These are phyloP conservation scores for Adrianichthys oophorus DNA, from an alignment of 2,797 vertebrate species.

Conservation along the genomic window DNA sequence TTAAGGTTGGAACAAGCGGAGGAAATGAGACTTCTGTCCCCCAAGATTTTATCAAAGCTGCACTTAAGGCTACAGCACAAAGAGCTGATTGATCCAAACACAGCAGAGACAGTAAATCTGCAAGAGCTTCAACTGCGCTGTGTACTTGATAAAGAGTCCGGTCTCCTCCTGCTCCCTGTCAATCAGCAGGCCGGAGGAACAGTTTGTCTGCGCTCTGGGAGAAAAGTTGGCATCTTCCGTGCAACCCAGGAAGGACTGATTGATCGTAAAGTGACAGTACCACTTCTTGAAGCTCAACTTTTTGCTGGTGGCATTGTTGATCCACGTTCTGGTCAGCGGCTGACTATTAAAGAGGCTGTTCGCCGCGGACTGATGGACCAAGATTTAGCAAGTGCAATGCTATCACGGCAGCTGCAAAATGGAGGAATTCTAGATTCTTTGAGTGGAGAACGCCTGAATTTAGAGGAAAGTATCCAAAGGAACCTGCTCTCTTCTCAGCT, in stretches of 20 bases:
- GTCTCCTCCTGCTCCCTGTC: conserved; percentile 86
- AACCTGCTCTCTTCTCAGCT: conserved; percentile 82
- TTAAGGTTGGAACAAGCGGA: conserved; percentile 80
- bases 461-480: conserved; percentile 85
- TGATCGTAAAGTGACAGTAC: conserved; percentile 83
- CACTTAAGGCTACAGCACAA: conserved; percentile 67
- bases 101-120: conserved; percentile 85
- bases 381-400: conserved; percentile 86
- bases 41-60: conserved; percentile 72
- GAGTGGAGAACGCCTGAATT: conserved; percentile 80
- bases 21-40: conserved; percentile 72
- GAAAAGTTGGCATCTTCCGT: conserved; percentile 87
- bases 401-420: conserved; percentile 84
- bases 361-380: conserved; percentile 85
- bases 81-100: conserved; percentile 92
- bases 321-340: conserved; percentile 86
- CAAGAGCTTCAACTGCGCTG: conserved; percentile 83
- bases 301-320: conserved; percentile 93
- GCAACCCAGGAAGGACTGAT: conserved; percentile 91
- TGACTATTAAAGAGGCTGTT: conserved; percentile 84
- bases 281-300: conserved; percentile 91
- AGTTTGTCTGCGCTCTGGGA: conserved; percentile 85
- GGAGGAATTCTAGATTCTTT: conserved; percentile 86
- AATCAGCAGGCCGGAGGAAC: conserved; percentile 86
- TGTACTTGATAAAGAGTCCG: conserved; percentile 79